Evolutionary conservation across 2,888 invertebrate genomes (phyloP).

Genomic region (Hypomecis punctinalis): DNA sequence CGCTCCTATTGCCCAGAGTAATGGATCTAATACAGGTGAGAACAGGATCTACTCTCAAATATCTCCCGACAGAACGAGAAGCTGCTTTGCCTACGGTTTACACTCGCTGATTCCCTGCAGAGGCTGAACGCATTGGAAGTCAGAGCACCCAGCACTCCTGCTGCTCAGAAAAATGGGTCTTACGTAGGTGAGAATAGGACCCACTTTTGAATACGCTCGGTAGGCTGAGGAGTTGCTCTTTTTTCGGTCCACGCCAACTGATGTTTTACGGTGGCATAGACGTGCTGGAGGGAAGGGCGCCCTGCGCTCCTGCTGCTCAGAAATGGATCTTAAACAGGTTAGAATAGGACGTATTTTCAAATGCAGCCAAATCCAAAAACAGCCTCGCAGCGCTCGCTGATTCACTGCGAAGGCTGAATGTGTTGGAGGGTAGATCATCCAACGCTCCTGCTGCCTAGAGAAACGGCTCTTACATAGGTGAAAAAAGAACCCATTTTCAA

Average conservation of each 20-base stretch:
- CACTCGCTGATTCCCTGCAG: slow-evolving; percentile 95
- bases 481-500: slow-evolving; percentile 9
- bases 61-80: slow-evolving; percentile 95
- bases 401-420: slow-evolving; percentile 92
- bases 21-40: slow-evolving; percentile 74
- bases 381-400: slow-evolving; percentile 96
- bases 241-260: too few relatives aligned
- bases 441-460: slow-evolving; percentile 70
- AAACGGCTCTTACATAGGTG: slow-evolving; percentile 76
- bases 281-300: too few relatives aligned
- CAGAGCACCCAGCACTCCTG: slow-evolving; percentile 70
- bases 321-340: too few relatives aligned
- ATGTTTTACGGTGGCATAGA: too few relatives aligned
- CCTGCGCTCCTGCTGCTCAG: too few relatives aligned
- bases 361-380: too few relatives aligned
- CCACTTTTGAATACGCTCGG: not conserved
- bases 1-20: slow-evolving; percentile 71
- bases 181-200: slow-evolving; percentile 64
- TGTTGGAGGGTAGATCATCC: slow-evolving; percentile 87
- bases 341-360: too few relatives aligned
- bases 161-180: slow-evolving; percentile 75
- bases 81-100: slow-evolving; percentile 94
- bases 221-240: too few relatives aligned
- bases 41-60: not conserved
- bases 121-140: slow-evolving; percentile 91